A percentile compares a stretch with the other conserved stretches of the same genome.
Evolutionary conservation across 2,888 invertebrate genomes (phyloP).

Genomic region (Polymixis lichenea): DNA sequence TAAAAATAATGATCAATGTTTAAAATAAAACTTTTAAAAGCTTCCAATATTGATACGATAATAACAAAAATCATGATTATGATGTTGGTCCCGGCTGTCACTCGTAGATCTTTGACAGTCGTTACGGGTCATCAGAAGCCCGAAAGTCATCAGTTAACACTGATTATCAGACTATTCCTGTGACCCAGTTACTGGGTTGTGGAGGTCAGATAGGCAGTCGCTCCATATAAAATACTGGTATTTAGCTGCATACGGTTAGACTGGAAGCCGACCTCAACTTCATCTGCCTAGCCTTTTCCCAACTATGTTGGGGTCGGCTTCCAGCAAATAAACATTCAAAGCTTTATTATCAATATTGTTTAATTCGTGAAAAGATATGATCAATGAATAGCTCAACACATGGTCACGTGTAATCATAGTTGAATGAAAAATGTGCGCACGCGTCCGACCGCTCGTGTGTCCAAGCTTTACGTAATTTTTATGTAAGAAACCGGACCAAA

Average conservation of each 20-base stretch:
- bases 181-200: too few relatives aligned
- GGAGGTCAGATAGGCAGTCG: too few relatives aligned
- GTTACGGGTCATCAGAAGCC: too few relatives aligned
- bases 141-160: too few relatives aligned
- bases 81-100: too few relatives aligned
- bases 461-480: slow-evolving; percentile 83
- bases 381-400: slow-evolving; percentile 16
- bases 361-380: background rate
- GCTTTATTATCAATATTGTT: background rate
- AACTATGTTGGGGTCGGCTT: too few relatives aligned
- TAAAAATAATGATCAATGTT: background rate
- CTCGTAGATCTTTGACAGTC: too few relatives aligned
- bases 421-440: slow-evolving; percentile 65
- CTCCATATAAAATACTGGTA: too few relatives aligned
- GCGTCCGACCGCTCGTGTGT: slow-evolving; percentile 59
- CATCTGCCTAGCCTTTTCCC: too few relatives aligned
- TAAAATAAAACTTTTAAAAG: slow-evolving; percentile 1
- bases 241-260: too few relatives aligned
- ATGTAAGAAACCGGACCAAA: slow-evolving; percentile 84
- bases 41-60: background rate
- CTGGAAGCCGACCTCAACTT: too few relatives aligned
- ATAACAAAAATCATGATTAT: background rate
- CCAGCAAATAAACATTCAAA: slow-evolving; percentile 3
- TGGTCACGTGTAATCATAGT: slow-evolving; percentile 54
- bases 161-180: too few relatives aligned